phyloP scores from a whole-genome alignment of 2,113 vertebrate species.

The Raja brachyura region DNA sequence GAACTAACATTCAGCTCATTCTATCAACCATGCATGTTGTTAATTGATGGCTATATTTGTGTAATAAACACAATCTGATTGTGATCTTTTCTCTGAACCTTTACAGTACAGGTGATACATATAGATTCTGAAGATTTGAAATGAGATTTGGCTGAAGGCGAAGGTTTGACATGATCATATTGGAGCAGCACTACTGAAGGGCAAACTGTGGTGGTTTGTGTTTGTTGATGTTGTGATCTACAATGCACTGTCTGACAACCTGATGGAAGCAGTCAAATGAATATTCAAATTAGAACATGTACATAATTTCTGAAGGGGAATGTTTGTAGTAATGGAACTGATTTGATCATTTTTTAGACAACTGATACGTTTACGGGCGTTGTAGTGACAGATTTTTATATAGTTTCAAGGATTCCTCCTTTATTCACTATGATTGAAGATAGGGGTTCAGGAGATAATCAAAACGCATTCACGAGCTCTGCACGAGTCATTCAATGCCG shows the following conservation, averaged over 20 bases:
- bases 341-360: background rate
- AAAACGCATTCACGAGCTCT: too few relatives aligned
- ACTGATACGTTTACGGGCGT: background rate
- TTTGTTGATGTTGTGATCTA: background rate
- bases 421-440: too few relatives aligned
- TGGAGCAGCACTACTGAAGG: background rate
- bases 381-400: too few relatives aligned
- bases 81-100: background rate
- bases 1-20: background rate
- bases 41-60: background rate
- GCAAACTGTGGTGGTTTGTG: background rate
- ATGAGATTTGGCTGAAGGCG: background rate
- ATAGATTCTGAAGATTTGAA: slow-evolving; percentile 31
- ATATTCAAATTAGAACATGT: background rate
- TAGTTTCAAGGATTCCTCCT: too few relatives aligned
- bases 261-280: background rate
- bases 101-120: background rate
- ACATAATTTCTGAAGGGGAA: background rate
- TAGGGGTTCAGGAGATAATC: too few relatives aligned
- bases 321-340: background rate
- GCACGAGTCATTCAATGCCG: too few relatives aligned
- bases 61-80: background rate
- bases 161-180: background rate
- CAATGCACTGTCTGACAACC: background rate
- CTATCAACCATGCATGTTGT: background rate